A percentile compares a stretch with the other conserved stretches of the same genome.
Evolutionary conservation across 2,888 invertebrate genomes (phyloP).

Genomic region (Xanthia togata): DNA sequence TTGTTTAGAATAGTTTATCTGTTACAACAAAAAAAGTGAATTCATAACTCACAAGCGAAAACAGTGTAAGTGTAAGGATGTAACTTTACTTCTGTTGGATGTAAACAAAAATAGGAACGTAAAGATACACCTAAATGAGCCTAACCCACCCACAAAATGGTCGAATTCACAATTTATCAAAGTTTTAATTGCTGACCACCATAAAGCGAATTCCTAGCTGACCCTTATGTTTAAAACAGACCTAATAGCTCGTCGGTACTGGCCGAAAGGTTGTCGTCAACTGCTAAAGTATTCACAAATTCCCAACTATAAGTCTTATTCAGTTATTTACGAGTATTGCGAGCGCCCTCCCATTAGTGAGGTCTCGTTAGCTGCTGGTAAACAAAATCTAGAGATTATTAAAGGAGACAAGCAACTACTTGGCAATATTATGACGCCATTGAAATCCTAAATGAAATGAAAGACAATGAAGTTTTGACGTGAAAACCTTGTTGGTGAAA

Average conservation of each 20-base stretch:
- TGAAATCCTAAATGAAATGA: constrained; percentile 47
- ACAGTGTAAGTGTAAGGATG: no score
- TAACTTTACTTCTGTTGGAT: background rate
- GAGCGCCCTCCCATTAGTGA: constrained; percentile 69
- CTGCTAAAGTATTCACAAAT: background rate
- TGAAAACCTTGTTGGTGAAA: constrained; percentile 28
- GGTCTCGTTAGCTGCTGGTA: constrained; percentile 48
- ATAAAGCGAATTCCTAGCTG: background rate
- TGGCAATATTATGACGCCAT: constrained; percentile 23
- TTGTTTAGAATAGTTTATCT: background rate
- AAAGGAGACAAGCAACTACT: constrained; percentile 19
- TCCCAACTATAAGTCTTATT: constrained; percentile 73
- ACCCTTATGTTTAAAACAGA: background rate
- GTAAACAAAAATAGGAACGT: background rate
- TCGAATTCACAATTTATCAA: background rate
- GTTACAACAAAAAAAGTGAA: background rate
- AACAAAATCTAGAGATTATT: constrained; percentile 74
- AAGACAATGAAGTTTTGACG: constrained; percentile 39
- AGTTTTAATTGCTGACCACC: background rate
- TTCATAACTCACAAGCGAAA: background rate
- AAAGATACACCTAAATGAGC: background rate
- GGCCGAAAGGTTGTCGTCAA: background rate
- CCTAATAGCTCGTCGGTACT: background rate
- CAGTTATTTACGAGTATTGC: constrained; percentile 75
- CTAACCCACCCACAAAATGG: background rate